Evolutionary conservation across 2,888 invertebrate species (phyloP), one percentile per base, ranked within the genome.

Genomic region (Nomada ruficornis): DNA sequence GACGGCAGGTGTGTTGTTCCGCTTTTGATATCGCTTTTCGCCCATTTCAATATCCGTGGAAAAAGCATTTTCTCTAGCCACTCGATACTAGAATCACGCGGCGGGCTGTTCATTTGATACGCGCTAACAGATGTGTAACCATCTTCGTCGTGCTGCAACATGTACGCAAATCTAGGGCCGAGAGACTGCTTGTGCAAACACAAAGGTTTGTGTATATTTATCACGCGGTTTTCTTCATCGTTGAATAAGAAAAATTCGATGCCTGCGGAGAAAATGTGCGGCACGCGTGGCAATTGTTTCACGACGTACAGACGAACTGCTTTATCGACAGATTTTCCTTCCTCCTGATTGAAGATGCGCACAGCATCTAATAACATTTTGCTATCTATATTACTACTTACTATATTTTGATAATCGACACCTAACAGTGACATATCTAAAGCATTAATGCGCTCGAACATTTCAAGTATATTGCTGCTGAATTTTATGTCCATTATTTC

Each of bases 11-110:
- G 55, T 9, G 89, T 71, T 42, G 89, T 75, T 29, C 54, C 76
- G 26, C 73, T 84, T 11, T 81, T 83, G 62, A 88, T 59, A 79
- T 93, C 87, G 90, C 95, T 94, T 91, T 95, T 89, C 89, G 95
- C 94, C 96, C 97, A 96, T 90, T 96, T 96, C 0, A 95, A 85
- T 79, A 97, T 92, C 91, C 96, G 96, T 18, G 95, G 94, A 84
- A 96, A 94, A 54, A 96, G 93, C 85, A 94, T 94, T 44, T 95
- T 94, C 59, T 93, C 92, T 9, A 96, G 93, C 96, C 96, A 96
- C 55, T 92, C 87, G 10, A 90, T 77, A 73, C 91, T 89, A 4
- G 81, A 68, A 59, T 89, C 88, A 5, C 74, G 67, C 23, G n/a
- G 13, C 18, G 72, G 18, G 0, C 77, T 26, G 0, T 83, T 44